Evolutionary conservation across 2,888 invertebrate genomes (phyloP).

Genomic region (Frankliniella fusca): DNA sequence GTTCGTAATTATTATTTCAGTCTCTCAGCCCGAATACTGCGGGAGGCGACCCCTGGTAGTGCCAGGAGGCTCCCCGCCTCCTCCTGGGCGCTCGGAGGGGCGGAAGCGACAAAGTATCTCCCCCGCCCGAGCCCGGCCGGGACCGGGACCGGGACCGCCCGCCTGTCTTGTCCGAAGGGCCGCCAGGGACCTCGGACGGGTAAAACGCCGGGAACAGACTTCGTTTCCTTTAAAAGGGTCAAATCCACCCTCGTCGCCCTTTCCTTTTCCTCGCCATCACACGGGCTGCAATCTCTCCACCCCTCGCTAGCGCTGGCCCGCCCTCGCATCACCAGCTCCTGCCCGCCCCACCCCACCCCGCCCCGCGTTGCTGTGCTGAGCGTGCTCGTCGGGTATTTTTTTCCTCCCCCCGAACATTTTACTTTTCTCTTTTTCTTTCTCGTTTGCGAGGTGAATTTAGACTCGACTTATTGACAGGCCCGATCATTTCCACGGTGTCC

Average conservation of each 20-base stretch:
- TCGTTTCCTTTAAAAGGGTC: constrained; percentile 22
- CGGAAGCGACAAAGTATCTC: background rate
- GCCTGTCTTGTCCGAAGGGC: background rate
- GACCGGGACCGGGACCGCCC: too few species aligned
- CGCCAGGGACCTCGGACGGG: background rate
- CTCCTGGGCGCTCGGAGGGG: too few species aligned
- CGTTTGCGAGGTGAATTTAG: background rate
- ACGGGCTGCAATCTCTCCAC: too few species aligned
- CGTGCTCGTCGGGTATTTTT: background rate
- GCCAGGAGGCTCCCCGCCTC: too few species aligned
- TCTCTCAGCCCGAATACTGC: too few species aligned
- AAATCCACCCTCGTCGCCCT: constrained; percentile 16
- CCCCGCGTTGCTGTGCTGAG: background rate
- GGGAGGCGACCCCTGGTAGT: too few species aligned
- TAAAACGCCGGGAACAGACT: constrained; percentile 24
- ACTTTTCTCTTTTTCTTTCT: background rate
- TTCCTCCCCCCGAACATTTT: background rate
- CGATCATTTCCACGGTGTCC: too few species aligned
- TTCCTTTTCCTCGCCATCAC: background rate
- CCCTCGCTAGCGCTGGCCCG: background rate
- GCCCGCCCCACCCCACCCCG: background rate
- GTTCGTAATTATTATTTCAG: too few species aligned
- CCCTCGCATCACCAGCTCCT: background rate
- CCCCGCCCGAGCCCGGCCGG: background rate
- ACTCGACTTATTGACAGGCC: background rate